Percentiles rank a stretch among this genome's conserved stretches.
Evolutionary conservation across 1,140 invertebrate genomes (phyloP).

Genomic region (Theocolax elegans): DNA sequence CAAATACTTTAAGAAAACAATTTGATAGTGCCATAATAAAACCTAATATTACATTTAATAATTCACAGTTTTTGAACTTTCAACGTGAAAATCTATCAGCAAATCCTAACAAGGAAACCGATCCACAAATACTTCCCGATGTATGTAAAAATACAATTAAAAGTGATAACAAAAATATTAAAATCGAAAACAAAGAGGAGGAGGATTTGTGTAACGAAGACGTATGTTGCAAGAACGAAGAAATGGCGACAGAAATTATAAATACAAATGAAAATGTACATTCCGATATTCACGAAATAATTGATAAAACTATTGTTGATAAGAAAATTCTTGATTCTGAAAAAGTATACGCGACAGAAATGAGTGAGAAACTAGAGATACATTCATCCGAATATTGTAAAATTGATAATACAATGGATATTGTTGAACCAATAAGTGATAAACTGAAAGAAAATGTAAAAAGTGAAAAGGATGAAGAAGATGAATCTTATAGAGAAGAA

Average conservation of each 20-base stretch:
- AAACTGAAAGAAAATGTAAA: slow-evolving; percentile 41
- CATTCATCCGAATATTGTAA: too few species aligned
- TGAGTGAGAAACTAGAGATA: too few species aligned
- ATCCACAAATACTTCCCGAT: too few species aligned
- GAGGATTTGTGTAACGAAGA: slow-evolving; percentile 5
- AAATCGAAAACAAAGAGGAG: slow-evolving; percentile 1
- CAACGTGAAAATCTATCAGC: too few species aligned
- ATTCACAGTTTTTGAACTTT: too few species aligned
- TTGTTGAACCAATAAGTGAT: slow-evolving; percentile 57
- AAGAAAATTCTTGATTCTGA: slow-evolving; percentile 28
- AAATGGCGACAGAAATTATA: background rate
- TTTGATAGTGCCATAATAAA: slow-evolving; percentile 43
- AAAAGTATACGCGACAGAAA: too few species aligned
- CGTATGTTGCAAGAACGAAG: background rate
- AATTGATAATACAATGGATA: too few species aligned
- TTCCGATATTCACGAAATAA: slow-evolving; percentile 39
- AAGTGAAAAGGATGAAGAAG: slow-evolving; percentile 40
- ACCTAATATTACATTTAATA: too few species aligned
- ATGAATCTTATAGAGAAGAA: slow-evolving; percentile 27
- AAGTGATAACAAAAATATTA: background rate
- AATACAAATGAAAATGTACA: slow-evolving; percentile 20
- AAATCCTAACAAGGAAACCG: too few species aligned
- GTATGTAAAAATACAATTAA: background rate
- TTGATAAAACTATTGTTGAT: slow-evolving; percentile 48
- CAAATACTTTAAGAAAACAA: slow-evolving; percentile 49